Evolutionary conservation across 2,113 vertebrate genomes (phyloP).

Genomic region (Orientallactaga bullata): DNA sequence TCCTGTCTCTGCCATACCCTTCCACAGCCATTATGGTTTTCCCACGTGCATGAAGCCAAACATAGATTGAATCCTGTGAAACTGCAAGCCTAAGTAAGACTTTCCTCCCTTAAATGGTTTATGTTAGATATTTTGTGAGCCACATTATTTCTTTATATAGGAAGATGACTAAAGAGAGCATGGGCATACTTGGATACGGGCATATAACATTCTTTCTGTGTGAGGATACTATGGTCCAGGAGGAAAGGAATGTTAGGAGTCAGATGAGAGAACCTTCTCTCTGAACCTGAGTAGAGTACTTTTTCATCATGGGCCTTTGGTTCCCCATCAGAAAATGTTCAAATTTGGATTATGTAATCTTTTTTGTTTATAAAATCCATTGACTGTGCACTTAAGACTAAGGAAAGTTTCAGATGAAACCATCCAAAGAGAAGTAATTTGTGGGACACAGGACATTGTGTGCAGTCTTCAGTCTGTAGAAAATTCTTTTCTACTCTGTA

Average conservation of each 20-base stretch:
- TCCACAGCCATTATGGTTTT: too few relatives aligned
- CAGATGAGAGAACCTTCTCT: not conserved
- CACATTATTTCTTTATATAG: not conserved
- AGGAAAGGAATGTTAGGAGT: not conserved
- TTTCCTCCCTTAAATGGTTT: too few relatives aligned
- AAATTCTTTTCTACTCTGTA: not conserved
- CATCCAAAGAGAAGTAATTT: not conserved
- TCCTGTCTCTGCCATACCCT: not conserved
- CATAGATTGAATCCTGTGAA: too few relatives aligned
- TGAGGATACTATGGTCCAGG: not conserved
- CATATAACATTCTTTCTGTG: not conserved
- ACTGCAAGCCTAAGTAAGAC: too few relatives aligned
- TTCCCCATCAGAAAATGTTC: not conserved
- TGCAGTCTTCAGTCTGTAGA: not conserved
- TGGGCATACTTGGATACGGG: not conserved
- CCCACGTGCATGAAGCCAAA: too few relatives aligned
- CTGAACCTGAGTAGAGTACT: not conserved
- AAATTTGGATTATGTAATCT: not conserved
- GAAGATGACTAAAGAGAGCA: not conserved
- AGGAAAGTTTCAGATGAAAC: not conserved
- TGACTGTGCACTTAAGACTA: not conserved
- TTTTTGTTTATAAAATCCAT: not conserved
- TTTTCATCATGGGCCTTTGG: not conserved
- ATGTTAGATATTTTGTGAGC: too few relatives aligned
- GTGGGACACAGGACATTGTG: accelerated